These are phyloP conservation scores for Miltochrista miniata DNA, from an alignment of 2,888 invertebrate species.

Conservation along the genomic window DNA sequence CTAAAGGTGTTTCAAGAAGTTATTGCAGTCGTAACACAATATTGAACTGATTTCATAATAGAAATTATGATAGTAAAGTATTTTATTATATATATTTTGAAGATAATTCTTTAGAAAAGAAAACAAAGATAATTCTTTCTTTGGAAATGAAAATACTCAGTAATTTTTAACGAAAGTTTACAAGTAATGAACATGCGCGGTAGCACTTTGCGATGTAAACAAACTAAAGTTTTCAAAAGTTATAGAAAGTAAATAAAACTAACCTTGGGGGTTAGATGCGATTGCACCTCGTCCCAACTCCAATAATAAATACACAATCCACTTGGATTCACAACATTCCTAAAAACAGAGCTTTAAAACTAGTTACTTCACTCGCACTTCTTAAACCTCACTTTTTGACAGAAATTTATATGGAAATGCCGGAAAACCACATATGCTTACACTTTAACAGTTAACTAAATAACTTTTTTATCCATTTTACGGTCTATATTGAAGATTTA, in stretches of 20 bases:
- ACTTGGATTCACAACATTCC: conserved; percentile 80
- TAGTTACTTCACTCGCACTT: conserved; percentile 70
- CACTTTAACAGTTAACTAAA: conserved; percentile 39
- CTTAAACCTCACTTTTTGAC: conserved; percentile 70
- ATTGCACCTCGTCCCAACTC: conserved; percentile 56
- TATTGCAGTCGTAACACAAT: no score
- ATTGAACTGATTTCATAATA: no score
- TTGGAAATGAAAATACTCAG: no score
- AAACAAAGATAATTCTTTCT: conserved; percentile 4
- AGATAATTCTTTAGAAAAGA: no score
- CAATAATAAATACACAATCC: conserved; percentile 65
- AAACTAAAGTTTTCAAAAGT: conserved; percentile 68
- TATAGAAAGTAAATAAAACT: conserved; percentile 46
- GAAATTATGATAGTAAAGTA: not conserved
- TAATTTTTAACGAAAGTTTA: not conserved
- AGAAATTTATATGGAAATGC: conserved; percentile 60
- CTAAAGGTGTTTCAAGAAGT: no score
- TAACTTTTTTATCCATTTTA: conserved; percentile 55
- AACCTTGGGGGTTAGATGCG: conserved; percentile 60
- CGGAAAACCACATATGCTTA: conserved; percentile 43
- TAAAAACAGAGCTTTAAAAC: conserved; percentile 73
- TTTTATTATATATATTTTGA: no score
- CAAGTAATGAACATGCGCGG: conserved; percentile 69
- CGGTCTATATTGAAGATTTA: conserved; percentile 47
- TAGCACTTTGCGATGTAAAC: conserved; percentile 67